Conservation (phyloP, 2,888 invertebrate genomes). For the Spodoptera littoralis region DNA sequence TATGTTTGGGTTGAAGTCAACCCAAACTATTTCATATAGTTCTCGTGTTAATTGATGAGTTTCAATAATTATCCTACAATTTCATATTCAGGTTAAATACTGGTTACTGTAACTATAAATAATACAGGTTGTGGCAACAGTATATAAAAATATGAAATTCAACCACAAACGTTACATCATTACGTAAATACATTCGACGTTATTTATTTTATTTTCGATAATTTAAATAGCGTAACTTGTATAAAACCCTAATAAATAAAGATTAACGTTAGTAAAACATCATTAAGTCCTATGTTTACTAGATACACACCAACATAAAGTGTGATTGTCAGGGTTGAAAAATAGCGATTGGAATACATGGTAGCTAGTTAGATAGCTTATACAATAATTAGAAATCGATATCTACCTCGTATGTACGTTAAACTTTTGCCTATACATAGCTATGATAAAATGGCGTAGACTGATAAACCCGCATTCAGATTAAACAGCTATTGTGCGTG, state of each 20-base stretch:
- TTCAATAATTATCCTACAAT: no score
- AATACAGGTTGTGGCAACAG: no score
- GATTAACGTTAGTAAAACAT: neutral
- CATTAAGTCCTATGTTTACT: neutral
- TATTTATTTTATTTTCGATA: no score
- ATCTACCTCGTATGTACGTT: conserved; percentile 26
- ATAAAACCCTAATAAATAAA: neutral
- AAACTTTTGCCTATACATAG: conserved; percentile 29
- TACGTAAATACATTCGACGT: no score
- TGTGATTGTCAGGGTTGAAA: neutral
- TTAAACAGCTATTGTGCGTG: conserved; percentile 24
- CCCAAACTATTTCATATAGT: no score
- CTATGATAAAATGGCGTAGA: conserved; percentile 23
- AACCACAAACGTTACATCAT: no score
- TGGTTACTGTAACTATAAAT: no score
- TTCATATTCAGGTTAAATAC: no score
- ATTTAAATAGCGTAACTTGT: no score
- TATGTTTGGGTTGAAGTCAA: no score
- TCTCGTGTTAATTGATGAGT: no score
- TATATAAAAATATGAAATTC: no score
- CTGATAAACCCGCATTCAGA: conserved; percentile 40
- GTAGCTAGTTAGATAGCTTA: conserved; percentile 35
- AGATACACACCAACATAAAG: conserved; percentile 2
- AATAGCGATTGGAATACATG: conserved; percentile 1
- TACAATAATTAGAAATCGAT: conserved; percentile 42